phyloP scores from a whole-genome alignment of 2,113 vertebrate species.

The Podarcis cretensis region DNA sequence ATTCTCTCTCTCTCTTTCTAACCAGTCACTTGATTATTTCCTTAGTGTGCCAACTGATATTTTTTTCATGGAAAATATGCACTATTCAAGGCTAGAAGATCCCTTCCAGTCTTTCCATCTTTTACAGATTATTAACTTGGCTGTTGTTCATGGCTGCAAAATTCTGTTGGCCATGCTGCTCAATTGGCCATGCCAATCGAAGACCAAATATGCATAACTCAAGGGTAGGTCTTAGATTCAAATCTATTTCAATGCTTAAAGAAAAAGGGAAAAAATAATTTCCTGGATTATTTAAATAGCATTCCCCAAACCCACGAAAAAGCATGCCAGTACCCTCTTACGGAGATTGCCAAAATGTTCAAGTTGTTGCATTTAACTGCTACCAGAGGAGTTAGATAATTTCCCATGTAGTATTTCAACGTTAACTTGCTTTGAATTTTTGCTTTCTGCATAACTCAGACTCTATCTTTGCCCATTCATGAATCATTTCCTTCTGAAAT shows the following conservation, averaged over 20 bases:
- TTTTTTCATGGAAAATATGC: not conserved
- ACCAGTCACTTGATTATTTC: conserved; percentile 4
- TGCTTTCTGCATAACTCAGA: conserved; percentile 6
- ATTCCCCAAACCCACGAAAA: conserved; percentile 27
- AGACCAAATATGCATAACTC: not conserved
- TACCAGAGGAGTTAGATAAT: conserved; percentile 20
- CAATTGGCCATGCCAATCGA: not conserved
- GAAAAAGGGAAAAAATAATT: conserved; percentile 6
- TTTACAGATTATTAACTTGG: conserved; percentile 6
- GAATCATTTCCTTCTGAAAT: conserved; percentile 58
- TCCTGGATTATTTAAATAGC: conserved; percentile 35
- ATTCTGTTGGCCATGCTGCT: conserved; percentile 15
- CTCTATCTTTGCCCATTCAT: conserved; percentile 45
- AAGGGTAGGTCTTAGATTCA: not conserved
- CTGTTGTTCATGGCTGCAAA: conserved; percentile 3
- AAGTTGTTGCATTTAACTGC: conserved; percentile 24
- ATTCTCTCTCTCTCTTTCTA: not conserved
- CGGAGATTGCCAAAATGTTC: conserved; percentile 39
- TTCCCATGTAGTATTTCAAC: conserved; percentile 48
- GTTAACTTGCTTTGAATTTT: conserved; percentile 32
- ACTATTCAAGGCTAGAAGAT: not conserved
- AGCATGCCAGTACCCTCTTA: not conserved
- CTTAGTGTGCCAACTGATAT: not conserved
- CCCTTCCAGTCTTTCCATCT: not conserved
- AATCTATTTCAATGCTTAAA: conserved; percentile 30